Evolutionary conservation across 2,113 vertebrate genomes (phyloP).

Genomic region (Protobothrops flavoviridis): DNA sequence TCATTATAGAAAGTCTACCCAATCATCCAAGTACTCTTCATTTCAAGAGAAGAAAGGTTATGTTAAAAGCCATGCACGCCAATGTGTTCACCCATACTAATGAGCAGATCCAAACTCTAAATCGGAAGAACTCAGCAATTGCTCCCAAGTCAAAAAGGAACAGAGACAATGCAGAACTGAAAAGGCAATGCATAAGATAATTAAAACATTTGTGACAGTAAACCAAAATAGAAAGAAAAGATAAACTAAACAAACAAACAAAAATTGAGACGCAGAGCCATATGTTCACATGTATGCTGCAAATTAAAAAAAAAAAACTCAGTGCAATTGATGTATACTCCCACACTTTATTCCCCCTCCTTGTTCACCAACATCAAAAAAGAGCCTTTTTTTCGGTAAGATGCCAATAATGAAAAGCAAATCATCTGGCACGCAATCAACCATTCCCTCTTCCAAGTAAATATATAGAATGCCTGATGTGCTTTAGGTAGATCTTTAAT

Average conservation of each 20-base stretch:
- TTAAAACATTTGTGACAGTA: conserved; percentile 71
- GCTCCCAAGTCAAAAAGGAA: conserved; percentile 68
- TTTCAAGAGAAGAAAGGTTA: not conserved
- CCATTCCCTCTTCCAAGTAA: not conserved
- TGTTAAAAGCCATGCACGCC: conserved; percentile 21
- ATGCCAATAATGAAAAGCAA: conserved; percentile 15
- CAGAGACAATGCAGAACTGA: conserved; percentile 69
- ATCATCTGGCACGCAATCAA: conserved; percentile 7
- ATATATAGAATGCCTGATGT: not conserved
- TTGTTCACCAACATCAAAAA: rapidly evolving
- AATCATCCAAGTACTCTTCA: not conserved
- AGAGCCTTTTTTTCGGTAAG: not conserved
- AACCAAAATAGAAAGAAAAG: conserved; percentile 71
- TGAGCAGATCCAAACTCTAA: conserved; percentile 63
- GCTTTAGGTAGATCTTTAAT: not conserved
- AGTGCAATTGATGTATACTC: conserved; percentile 6
- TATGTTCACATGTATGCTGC: conserved; percentile 48
- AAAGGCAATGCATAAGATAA: conserved; percentile 68
- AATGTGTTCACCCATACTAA: conserved; percentile 49
- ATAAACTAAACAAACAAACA: conserved; percentile 69
- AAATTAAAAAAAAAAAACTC: conserved; percentile 32
- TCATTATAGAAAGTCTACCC: not conserved
- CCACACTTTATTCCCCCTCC: not conserved
- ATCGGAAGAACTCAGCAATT: conserved; percentile 65
- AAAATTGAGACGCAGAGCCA: conserved; percentile 66